A percentile compares a stretch with the other conserved stretches of the same genome.
Evolutionary conservation across 2,113 vertebrate genomes (phyloP).

Genomic region (Ictalurus furcatus): DNA sequence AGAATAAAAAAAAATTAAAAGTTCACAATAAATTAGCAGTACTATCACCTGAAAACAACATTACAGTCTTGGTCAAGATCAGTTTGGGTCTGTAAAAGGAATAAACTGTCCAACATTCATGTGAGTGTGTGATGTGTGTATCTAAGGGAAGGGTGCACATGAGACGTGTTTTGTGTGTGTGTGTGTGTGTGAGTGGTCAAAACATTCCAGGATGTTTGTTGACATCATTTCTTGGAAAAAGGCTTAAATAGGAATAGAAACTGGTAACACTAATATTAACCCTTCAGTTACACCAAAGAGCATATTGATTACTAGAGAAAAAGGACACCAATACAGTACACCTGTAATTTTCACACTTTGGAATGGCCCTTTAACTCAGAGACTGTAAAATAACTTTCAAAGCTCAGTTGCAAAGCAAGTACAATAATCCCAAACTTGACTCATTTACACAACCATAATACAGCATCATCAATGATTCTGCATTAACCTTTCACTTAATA

Average conservation of each 20-base stretch:
- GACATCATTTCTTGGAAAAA: slow-evolving; percentile 52
- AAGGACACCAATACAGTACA: background rate
- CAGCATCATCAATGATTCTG: slow-evolving; percentile 20
- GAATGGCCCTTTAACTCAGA: background rate
- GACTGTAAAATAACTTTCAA: background rate
- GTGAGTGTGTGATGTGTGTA: background rate
- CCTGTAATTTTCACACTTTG: background rate
- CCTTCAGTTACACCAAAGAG: background rate
- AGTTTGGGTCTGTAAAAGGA: background rate
- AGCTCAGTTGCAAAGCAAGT: background rate
- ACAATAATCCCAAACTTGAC: slow-evolving; percentile 20
- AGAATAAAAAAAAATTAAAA: background rate
- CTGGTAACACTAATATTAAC: slow-evolving; percentile 40
- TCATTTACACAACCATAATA: slow-evolving; percentile 25
- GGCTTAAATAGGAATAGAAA: slow-evolving; percentile 47
- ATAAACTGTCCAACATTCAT: background rate
- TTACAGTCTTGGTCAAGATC: background rate
- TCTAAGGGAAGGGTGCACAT: background rate
- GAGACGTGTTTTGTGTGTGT: background rate
- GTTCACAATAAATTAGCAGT: background rate
- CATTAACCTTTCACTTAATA: slow-evolving; percentile 44
- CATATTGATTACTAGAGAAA: background rate
- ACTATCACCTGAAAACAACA: background rate
- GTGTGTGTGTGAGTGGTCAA: slow-evolving; percentile 1
- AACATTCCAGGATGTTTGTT: slow-evolving; percentile 61